Evolutionary conservation across 2,888 invertebrate species (phyloP).

Genomic region (Mechanitis mazaeus): DNA sequence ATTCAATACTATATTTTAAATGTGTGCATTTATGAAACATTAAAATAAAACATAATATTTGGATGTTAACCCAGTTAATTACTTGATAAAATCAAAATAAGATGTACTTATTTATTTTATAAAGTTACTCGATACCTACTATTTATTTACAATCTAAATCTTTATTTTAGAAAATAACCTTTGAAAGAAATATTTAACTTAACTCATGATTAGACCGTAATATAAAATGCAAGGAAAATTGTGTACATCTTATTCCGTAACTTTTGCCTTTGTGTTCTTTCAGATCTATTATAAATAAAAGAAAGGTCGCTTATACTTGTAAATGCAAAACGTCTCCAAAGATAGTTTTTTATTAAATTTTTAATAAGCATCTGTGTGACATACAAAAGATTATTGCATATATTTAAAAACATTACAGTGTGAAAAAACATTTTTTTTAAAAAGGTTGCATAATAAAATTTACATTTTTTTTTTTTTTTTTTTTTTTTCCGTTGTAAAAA

Average conservation of each 20-base stretch:
- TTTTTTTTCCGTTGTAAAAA: no score
- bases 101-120: background rate
- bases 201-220: background rate
- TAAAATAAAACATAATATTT: background rate
- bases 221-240: background rate
- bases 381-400: no score
- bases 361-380: no score
- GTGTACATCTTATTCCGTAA: background rate
- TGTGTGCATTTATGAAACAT: no score
- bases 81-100: background rate
- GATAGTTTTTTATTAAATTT: no score
- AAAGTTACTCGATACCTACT: background rate
- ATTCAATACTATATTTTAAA: no score
- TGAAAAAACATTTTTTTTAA: no score
- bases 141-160: background rate
- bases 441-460: no score
- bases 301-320: background rate
- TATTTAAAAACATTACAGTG: no score
- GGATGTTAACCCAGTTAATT: background rate
- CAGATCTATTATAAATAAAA: background rate
- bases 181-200: background rate
- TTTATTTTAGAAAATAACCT: constrained; percentile 4
- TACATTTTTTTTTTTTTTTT: no score
- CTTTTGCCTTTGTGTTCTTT: background rate
- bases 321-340: no score